These are phyloP conservation scores for Dryococelus australis DNA, from an alignment of 2,888 invertebrate species.

Conservation along the genomic window DNA sequence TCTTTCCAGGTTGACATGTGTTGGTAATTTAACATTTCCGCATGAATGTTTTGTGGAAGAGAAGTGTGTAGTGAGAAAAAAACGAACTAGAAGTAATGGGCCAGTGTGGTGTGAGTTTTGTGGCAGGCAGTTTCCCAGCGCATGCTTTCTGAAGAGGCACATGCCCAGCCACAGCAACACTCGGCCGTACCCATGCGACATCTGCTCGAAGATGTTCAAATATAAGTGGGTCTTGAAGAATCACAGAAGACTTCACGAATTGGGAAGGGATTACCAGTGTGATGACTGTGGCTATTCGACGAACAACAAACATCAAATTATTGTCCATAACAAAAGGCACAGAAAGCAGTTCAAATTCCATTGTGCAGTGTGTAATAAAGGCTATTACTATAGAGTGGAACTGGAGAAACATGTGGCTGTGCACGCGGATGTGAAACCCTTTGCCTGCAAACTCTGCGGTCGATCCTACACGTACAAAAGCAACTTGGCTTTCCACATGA, in stretches of 20 bases:
- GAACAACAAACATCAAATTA: slow-evolving; percentile 53
- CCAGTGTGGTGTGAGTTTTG: background rate
- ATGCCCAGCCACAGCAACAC: slow-evolving; percentile 65
- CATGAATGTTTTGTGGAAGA: background rate
- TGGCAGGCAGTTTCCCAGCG: background rate
- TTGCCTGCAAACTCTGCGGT: slow-evolving; percentile 36
- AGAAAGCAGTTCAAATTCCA: slow-evolving; percentile 51
- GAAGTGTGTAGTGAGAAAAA: background rate
- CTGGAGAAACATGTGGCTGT: slow-evolving; percentile 59
- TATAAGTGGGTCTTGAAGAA: slow-evolving; percentile 60
- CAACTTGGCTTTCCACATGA: slow-evolving; percentile 39
- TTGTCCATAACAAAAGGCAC: slow-evolving; percentile 52
- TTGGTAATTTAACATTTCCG: slow-evolving; percentile 20
- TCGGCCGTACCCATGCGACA: slow-evolving; percentile 54
- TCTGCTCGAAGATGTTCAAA: slow-evolving; percentile 52
- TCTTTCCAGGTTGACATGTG: slow-evolving; percentile 37
- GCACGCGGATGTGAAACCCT: slow-evolving; percentile 50
- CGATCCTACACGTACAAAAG: slow-evolving; percentile 38
- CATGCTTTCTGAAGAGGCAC: slow-evolving; percentile 63
- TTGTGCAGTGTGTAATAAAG: slow-evolving; percentile 56
- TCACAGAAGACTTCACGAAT: slow-evolving; percentile 54
- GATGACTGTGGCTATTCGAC: slow-evolving; percentile 53
- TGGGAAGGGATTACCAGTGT: slow-evolving; percentile 51
- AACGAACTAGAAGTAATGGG: background rate
- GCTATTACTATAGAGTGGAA: slow-evolving; percentile 60